Evolutionary conservation across 1,140 invertebrate species (phyloP).

Genomic region (Drosophila sproati): DNA sequence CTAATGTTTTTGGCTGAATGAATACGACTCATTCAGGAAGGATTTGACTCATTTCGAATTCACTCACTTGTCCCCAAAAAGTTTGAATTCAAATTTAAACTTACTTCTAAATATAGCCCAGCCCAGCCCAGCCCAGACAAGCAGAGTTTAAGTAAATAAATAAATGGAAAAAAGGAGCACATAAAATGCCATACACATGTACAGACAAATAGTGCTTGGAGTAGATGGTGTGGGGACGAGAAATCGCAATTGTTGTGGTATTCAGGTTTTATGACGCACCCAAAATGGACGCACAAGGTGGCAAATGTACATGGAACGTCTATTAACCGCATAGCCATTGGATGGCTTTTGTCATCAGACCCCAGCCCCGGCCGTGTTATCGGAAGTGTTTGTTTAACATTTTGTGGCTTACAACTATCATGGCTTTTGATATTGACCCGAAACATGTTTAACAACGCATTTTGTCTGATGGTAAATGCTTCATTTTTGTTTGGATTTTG

Average conservation of each 20-base stretch:
- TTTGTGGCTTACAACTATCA: conserved; percentile 79
- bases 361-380: conserved; percentile 19
- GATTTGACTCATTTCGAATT: too few species aligned
- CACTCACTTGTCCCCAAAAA: too few species aligned
- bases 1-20: too few species aligned
- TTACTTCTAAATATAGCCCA: too few species aligned
- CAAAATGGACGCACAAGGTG: conserved; percentile 40
- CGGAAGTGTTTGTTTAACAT: conserved; percentile 77
- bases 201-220: too few species aligned
- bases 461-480: conserved; percentile 62
- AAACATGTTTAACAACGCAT: conserved; percentile 79
- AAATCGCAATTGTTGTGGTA: conserved; percentile 75
- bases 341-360: conserved; percentile 46
- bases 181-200: too few species aligned
- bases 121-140: too few species aligned
- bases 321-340: conserved; percentile 45
- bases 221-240: conserved; percentile 34
- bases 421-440: conserved; percentile 80
- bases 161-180: too few species aligned
- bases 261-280: conserved; percentile 16
- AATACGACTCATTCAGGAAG: too few species aligned
- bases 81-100: too few species aligned
- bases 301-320: conserved; percentile 50
- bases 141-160: too few species aligned
- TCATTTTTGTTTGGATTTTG: conserved; percentile 48